phyloP scores from a whole-genome alignment of 92 coral and sea anemone genomes.

The Actinernus sp. region DNA sequence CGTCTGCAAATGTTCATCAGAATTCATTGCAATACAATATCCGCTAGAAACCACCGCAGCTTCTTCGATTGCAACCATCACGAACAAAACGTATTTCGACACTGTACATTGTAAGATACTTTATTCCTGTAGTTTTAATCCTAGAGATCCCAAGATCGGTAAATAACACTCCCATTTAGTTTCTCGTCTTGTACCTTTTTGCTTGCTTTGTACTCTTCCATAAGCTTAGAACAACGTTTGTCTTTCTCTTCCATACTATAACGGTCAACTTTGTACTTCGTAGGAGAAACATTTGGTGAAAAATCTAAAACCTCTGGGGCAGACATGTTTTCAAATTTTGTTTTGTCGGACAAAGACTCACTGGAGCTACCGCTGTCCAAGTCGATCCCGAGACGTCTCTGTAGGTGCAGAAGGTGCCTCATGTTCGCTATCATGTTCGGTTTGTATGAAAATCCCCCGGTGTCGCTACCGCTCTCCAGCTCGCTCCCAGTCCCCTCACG shows the following conservation, averaged over 20 bases:
- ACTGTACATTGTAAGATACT: not conserved
- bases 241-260: conserved; percentile 82
- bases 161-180: conserved; percentile 66
- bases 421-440: conserved; percentile 43
- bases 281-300: conserved; percentile 57
- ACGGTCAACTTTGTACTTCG: conserved; percentile 75
- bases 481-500: conserved; percentile 71
- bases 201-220: conserved; percentile 89
- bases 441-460: conserved; percentile 25
- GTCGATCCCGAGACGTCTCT: conserved; percentile 44
- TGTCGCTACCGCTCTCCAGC: conserved; percentile 68
- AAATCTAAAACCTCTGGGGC: conserved; percentile 59
- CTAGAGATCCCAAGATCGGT: conserved; percentile 90
- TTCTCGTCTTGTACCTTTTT: conserved; percentile 55
- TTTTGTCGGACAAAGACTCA: conserved; percentile 53
- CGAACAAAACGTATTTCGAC: no score
- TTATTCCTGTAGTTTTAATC: not conserved
- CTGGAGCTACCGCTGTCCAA: conserved; percentile 67
- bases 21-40: not conserved
- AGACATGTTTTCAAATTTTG: conserved; percentile 61
- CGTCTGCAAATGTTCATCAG: no score
- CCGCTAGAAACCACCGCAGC: no score
- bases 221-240: conserved; percentile 85
- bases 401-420: conserved; percentile 34
- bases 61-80: no score